Base-by-base conservation (phyloP, 2,888 invertebrate species). In the Philaethria dido region DNA sequence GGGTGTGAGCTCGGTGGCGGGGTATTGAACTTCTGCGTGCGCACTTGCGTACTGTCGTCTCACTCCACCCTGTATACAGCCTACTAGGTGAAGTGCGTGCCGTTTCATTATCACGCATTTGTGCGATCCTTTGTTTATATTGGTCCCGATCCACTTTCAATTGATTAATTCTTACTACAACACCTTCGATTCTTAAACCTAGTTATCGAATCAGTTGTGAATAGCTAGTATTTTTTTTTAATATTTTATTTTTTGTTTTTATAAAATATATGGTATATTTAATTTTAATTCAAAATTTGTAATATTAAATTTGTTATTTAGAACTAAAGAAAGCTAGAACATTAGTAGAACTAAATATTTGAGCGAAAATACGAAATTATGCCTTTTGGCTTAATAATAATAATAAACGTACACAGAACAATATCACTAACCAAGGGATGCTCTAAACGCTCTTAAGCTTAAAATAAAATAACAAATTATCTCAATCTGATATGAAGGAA, bases 91-190 rank as follows among this genome's bases (percentile, higher is more conserved):
- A 80, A 77, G 78, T 88, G 89, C 90, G 89, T 90, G 86, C 80
- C 83, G 81, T 89, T 88, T 88, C 86, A 88, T 87, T 84, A 87
- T 75, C 79, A 83, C 79, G 87, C 85, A 85, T 82, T 80, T 86
- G 87, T 87, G 89, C 87, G 88, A 77, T 77, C 83, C 80, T 81
- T 89, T 92, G 91, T 92, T 91, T 91, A 89, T 89, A 88, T 89
- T 89, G 87, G 85, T 84, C 86, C 85, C 84, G 84, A 86, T 87
- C 84, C 85, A 86, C 86, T 90, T 89, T 87, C 87, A 90, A 89
- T 88, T 92, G 88, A 90, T 89, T 87, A 89, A 89, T 89, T 85
- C 82, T 81, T 82, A 84, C 81, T 78, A 80, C 80, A 83, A 85
- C 85, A 88, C 88, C 84, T 88, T 80, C 75, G 78, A 80, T 82